These are phyloP conservation scores for Caenorhabditis tropicalis DNA, from an alignment of 1,140 invertebrate species.

Conservation along the genomic window DNA sequence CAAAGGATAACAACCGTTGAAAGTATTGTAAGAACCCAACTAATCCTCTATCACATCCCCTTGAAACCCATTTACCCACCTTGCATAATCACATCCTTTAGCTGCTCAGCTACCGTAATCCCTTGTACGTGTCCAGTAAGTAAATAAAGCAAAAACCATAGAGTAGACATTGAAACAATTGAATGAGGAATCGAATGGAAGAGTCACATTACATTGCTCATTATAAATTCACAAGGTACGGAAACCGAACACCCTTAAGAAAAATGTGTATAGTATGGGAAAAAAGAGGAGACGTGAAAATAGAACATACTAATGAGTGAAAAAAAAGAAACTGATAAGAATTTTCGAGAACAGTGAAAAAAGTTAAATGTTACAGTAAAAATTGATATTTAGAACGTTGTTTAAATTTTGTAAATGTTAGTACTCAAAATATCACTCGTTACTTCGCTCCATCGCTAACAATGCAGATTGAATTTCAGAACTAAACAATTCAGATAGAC, in stretches of 20 bases:
- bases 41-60: too few relatives aligned
- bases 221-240: not conserved
- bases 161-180: not conserved
- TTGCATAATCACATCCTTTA: constrained; percentile 9
- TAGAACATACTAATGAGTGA: not conserved
- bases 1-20: too few relatives aligned
- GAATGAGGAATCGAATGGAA: not conserved
- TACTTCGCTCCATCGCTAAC: too few relatives aligned
- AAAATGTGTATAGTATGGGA: not conserved
- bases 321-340: not conserved
- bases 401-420: too few relatives aligned
- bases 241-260: not conserved
- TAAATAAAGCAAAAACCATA: not conserved
- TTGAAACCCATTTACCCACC: not conserved
- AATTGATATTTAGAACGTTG: too few relatives aligned
- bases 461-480: too few relatives aligned
- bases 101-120: not conserved
- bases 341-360: too few relatives aligned
- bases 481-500: too few relatives aligned
- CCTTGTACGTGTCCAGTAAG: not conserved
- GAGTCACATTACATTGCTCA: not conserved
- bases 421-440: too few relatives aligned
- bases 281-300: not conserved
- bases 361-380: too few relatives aligned
- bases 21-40: not conserved